Percentiles rank a stretch among this genome's conserved stretches.
Evolutionary conservation across 2,113 vertebrate genomes (phyloP).

Genomic region (Poeciliopsis prolifica): DNA sequence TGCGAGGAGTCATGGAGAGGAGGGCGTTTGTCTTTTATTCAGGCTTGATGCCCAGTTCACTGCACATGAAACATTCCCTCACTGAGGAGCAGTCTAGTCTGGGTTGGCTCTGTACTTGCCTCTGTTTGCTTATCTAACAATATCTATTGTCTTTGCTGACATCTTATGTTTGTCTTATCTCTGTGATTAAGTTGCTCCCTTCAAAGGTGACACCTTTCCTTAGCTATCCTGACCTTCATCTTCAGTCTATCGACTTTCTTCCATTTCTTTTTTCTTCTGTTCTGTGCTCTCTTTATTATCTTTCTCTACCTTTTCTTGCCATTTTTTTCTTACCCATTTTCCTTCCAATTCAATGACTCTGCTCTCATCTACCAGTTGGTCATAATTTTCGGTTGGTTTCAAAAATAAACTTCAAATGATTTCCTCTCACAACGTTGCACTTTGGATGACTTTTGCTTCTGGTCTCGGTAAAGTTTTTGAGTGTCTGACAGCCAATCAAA

Average conservation of each 20-base stretch:
- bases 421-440: not conserved
- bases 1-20: slow-evolving; percentile 45
- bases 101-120: slow-evolving; percentile 1
- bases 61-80: slow-evolving; percentile 44
- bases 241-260: not conserved
- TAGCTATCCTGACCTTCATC: not conserved
- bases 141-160: slow-evolving; percentile 1
- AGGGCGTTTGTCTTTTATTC: slow-evolving; percentile 31
- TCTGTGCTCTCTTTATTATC: not conserved
- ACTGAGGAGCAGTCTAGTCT: slow-evolving; percentile 15
- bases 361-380: not conserved
- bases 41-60: slow-evolving; percentile 39
- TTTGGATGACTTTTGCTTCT: not conserved
- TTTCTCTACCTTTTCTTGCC: not conserved
- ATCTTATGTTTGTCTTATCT: slow-evolving; percentile 5
- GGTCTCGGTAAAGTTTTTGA: not conserved
- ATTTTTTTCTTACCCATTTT: too few species aligned
- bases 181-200: not conserved
- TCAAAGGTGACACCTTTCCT: not conserved
- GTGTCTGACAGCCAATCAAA: too few species aligned
- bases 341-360: not conserved
- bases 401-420: not conserved
- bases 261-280: not conserved
- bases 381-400: not conserved
- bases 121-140: slow-evolving; percentile 2